These are phyloP conservation scores for Cherax quadricarinatus DNA, from an alignment of 1,140 invertebrate genomes.

Conservation along the genomic window DNA sequence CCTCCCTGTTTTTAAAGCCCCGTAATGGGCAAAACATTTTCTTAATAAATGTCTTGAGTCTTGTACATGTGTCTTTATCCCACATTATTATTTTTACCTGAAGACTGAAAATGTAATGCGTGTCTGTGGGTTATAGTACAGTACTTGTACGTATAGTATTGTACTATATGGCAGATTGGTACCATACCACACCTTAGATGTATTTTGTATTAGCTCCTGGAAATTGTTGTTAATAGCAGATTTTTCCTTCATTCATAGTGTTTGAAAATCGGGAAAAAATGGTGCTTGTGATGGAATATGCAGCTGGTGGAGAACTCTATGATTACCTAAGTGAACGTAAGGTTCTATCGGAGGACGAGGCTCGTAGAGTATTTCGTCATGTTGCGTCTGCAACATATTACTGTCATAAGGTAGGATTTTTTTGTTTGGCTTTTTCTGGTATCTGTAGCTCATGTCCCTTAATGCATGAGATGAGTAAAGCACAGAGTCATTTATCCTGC, in stretches of 20 bases:
- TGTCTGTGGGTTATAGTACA: not conserved
- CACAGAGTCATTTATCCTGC: no score
- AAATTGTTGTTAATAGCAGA: not conserved
- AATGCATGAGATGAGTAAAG: no score
- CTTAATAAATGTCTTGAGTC: no score
- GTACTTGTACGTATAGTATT: no score
- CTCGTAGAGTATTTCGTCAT: conserved; percentile 96
- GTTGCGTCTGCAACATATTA: conserved; percentile 98
- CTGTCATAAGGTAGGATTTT: conserved; percentile 90
- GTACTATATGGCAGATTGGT: no score
- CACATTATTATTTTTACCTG: not conserved
- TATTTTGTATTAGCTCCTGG: not conserved
- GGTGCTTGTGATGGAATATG: conserved; percentile 99
- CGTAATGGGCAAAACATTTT: no score
- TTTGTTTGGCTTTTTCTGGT: not conserved
- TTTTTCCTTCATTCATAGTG: conserved; percentile 82
- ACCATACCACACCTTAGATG: no score
- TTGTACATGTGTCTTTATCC: no score
- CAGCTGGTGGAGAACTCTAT: conserved; percentile 97
- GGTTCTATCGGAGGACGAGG: conserved; percentile 93
- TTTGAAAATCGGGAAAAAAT: conserved; percentile 99
- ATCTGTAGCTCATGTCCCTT: no score
- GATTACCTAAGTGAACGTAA: conserved; percentile 97
- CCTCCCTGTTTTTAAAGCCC: no score
- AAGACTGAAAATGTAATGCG: not conserved